These are phyloP conservation scores for Callionymus lyra DNA, from an alignment of 2,113 vertebrate genomes.

Conservation along the genomic window DNA sequence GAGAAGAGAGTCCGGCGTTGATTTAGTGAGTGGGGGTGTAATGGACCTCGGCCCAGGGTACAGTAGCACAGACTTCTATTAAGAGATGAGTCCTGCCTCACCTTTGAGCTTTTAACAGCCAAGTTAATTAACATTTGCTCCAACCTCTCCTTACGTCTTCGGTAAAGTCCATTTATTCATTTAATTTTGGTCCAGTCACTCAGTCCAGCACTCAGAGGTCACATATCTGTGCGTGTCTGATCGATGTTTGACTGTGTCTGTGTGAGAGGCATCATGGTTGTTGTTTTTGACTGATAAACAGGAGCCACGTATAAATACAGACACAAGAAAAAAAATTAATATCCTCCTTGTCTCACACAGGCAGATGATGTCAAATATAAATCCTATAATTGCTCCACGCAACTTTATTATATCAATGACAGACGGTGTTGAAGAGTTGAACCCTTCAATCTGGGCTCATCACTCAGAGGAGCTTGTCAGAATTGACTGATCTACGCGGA, in stretches of 20 bases:
- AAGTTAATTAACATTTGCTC: slow-evolving; percentile 64
- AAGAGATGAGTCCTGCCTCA: slow-evolving; percentile 47
- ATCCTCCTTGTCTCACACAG: neutral
- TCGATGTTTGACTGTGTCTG: slow-evolving; percentile 13
- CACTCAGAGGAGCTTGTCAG: neutral
- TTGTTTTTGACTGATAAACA: neutral
- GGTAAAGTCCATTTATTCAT: slow-evolving; percentile 34
- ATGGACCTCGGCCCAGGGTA: slow-evolving; percentile 36
- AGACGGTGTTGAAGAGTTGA: slow-evolving; percentile 2
- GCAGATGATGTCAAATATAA: neutral
- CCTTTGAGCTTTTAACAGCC: slow-evolving; percentile 57
- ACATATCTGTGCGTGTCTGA: slow-evolving; percentile 18
- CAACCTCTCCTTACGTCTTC: slow-evolving; percentile 37
- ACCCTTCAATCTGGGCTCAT: slow-evolving; percentile 10
- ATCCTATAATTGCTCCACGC: slow-evolving; percentile 2
- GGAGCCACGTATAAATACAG: too few species aligned
- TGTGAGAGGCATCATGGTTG: too few species aligned
- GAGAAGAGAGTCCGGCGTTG: slow-evolving; percentile 26
- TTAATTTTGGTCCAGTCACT: slow-evolving; percentile 30
- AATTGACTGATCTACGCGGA: slow-evolving; percentile 7
- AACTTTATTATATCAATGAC: slow-evolving; percentile 6
- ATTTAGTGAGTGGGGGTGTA: slow-evolving; percentile 48
- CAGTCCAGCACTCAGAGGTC: slow-evolving; percentile 15
- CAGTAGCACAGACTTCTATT: slow-evolving; percentile 38
- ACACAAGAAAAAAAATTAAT: slow-evolving; percentile 2